These are phyloP conservation scores for Meandrusa payeni DNA, from an alignment of 2,888 invertebrate species.

Conservation along the genomic window DNA sequence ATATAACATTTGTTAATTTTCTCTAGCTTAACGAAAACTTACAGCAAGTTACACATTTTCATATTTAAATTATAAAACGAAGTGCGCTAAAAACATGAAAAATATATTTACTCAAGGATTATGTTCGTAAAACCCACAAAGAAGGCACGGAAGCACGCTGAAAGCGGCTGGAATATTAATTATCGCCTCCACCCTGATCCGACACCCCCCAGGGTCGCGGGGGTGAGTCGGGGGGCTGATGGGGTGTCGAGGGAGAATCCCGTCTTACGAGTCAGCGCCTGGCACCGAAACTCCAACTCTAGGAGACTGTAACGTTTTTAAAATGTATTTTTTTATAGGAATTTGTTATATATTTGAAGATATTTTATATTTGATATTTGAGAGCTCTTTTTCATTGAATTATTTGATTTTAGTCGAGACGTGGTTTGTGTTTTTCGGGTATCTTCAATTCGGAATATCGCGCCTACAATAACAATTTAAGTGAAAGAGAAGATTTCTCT, in stretches of 20 bases:
- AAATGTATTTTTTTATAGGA: background rate
- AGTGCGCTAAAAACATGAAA: slow-evolving; percentile 11
- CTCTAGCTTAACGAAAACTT: too few relatives aligned
- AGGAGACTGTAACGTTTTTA: slow-evolving; percentile 31
- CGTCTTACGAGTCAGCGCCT: slow-evolving; percentile 52
- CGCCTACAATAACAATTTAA: too few relatives aligned
- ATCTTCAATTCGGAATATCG: too few relatives aligned
- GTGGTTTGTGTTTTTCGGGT: too few relatives aligned
- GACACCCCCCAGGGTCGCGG: slow-evolving; percentile 27
- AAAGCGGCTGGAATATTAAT: slow-evolving; percentile 57
- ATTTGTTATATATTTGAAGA: too few relatives aligned
- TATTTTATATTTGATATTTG: too few relatives aligned
- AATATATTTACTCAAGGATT: slow-evolving; percentile 23
- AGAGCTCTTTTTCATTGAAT: too few relatives aligned
- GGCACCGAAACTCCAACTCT: slow-evolving; percentile 51
- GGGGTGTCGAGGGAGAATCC: slow-evolving; percentile 29
- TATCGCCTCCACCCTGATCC: slow-evolving; percentile 37
- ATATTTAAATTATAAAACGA: too few relatives aligned
- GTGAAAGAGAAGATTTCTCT: too few relatives aligned
- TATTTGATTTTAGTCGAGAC: too few relatives aligned
- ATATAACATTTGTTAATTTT: too few relatives aligned
- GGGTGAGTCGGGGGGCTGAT: slow-evolving; percentile 10
- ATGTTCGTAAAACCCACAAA: slow-evolving; percentile 37
- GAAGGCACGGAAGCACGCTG: slow-evolving; percentile 36
- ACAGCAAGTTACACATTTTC: too few relatives aligned